Percentiles rank a stretch among this genome's conserved stretches.
phyloP scores from a whole-genome alignment of 2,888 invertebrate species.

The Fragum sueziense region DNA sequence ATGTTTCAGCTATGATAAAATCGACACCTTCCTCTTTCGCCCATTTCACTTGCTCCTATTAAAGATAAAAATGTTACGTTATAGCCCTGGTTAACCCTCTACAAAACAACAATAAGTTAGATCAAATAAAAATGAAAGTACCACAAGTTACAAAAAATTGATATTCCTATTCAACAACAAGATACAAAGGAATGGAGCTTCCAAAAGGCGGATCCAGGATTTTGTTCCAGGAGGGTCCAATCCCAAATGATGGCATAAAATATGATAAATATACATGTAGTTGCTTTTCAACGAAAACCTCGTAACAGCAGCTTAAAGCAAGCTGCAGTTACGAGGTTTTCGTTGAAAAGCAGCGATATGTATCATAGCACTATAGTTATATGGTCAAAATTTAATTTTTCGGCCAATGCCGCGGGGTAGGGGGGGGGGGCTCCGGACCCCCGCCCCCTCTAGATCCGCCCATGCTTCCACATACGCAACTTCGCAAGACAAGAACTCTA shows the following conservation, averaged over 20 bases:
- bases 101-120: background rate
- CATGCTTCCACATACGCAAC: too few species aligned
- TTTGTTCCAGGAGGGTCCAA: background rate
- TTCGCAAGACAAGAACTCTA: background rate
- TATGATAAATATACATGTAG: too few species aligned
- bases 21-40: slow-evolving; percentile 78
- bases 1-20: slow-evolving; percentile 79
- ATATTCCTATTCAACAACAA: background rate
- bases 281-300: too few species aligned
- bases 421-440: too few species aligned
- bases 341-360: too few species aligned
- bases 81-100: background rate
- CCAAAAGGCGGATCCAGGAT: background rate
- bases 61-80: background rate
- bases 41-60: slow-evolving; percentile 79
- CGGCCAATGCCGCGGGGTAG: too few species aligned
- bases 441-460: too few species aligned
- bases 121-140: background rate
- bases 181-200: background rate
- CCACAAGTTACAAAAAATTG: background rate
- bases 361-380: too few species aligned
- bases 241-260: too few species aligned
- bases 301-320: too few species aligned
- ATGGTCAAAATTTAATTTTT: too few species aligned
- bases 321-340: too few species aligned